Evolutionary conservation across 1,140 invertebrate species (phyloP), one percentile per base, ranked within the genome.

Genomic region (Sitophilus oryzae): DNA sequence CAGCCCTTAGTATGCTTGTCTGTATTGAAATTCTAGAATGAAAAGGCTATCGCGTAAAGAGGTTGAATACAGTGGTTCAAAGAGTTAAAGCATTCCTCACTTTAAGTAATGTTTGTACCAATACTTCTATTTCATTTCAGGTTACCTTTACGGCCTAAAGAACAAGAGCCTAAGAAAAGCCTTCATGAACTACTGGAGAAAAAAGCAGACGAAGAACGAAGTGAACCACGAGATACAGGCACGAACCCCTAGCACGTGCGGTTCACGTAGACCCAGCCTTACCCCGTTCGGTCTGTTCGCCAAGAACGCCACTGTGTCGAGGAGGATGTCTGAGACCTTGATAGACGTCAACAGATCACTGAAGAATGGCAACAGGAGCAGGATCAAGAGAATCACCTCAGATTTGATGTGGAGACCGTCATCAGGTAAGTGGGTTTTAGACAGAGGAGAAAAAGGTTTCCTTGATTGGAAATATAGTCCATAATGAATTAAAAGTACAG

Each of bases 181-280:
- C 22, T 81, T 90, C 50, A 77, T 84, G 59, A 88, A 88, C 62
- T 89, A 89, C 65, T 82, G 84, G 77, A 74, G 87, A n/a, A 88
- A 88, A 71, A 80, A 88, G 70, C 79, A 86, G 68, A 86, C 84
- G 1, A 86, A 87, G 66, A 84, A 81, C 59, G 85, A 89, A 66
- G 76, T 89, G 23, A 83, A 86, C 58, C 82, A 86, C 67, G 85
- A 87, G 67, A 86, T 86, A 50, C 84, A 88, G 67, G 86, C 86
- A 3, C 74, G 86, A 55, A 88, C 85, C 2, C 86, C 87, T 3
- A 86, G 83, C 34, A 82, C 80, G 1, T 85, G 84, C 46, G 84
- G 84, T 1, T 88, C 86, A 0, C 72, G 86, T 42, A 73, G 85
- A 51, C 85, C 85, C 1, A 87, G 84, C 1, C 71, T 86, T 40